These are phyloP conservation scores for Tipula helvola DNA, from an alignment of 2,888 invertebrate species.

Conservation along the genomic window DNA sequence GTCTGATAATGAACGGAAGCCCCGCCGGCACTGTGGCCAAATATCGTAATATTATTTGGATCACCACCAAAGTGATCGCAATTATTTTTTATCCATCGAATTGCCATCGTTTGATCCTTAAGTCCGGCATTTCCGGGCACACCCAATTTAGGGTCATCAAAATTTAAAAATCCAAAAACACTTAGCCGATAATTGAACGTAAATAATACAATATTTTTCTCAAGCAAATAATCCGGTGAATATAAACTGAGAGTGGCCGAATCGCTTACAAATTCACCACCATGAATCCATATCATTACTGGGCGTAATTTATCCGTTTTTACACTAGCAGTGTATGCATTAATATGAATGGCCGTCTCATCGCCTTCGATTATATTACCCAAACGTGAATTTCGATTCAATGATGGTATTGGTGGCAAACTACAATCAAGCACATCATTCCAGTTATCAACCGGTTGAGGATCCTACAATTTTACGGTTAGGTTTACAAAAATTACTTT, in stretches of 20 bases:
- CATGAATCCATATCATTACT: conserved; percentile 17
- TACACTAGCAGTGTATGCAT: no score
- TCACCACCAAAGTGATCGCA: conserved; percentile 7
- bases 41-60: not conserved
- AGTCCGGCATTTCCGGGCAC: conserved; percentile 29
- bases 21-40: conserved; percentile 33
- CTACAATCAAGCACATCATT: no score
- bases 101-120: conserved; percentile 25
- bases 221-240: conserved; percentile 38
- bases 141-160: conserved; percentile 26
- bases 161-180: conserved; percentile 26
- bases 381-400: no score
- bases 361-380: no score
- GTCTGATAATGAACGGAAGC: conserved; percentile 38
- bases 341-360: no score
- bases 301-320: no score
- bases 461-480: no score
- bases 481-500: no score
- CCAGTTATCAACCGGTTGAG: no score
- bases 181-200: conserved; percentile 33
- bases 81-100: conserved; percentile 24
- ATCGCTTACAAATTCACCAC: conserved; percentile 38
- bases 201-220: conserved; percentile 34
- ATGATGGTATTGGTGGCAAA: no score
- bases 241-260: conserved; percentile 33